A percentile compares a stretch with the other conserved stretches of the same genome.
These are phyloP conservation scores for Chrysopa pallens DNA, from an alignment of 1,140 invertebrate species.

Conservation along the genomic window DNA sequence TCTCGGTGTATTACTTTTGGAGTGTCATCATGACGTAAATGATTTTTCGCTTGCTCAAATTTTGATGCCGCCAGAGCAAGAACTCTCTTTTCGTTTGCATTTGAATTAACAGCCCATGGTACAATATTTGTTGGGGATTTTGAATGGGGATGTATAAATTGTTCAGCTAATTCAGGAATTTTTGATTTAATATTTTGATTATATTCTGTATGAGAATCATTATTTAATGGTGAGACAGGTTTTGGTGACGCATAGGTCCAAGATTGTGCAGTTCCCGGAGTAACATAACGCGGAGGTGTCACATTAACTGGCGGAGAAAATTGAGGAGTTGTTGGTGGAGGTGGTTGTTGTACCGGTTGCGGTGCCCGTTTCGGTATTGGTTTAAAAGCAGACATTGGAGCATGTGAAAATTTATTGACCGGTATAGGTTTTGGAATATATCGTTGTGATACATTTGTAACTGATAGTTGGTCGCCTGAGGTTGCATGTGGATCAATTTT, in stretches of 20 bases:
- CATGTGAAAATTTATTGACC: conserved; percentile 51
- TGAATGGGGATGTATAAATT: too few species aligned
- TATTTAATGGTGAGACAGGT: not conserved
- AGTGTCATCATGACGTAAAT: conserved; percentile 5
- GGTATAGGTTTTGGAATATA: conserved; percentile 31
- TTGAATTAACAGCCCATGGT: conserved; percentile 19
- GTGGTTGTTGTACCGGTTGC: not conserved
- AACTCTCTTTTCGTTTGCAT: conserved; percentile 20
- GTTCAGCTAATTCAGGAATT: too few species aligned
- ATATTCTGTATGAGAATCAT: not conserved
- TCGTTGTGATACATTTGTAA: conserved; percentile 5
- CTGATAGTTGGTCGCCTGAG: conserved; percentile 2
- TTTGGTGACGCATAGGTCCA: not conserved
- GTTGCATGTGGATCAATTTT: conserved; percentile 21
- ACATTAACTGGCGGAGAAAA: not conserved
- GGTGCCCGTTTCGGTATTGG: conserved; percentile 20
- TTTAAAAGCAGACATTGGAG: conserved; percentile 49
- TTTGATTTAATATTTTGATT: not conserved
- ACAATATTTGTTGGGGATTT: conserved; percentile 2
- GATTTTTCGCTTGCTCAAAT: conserved; percentile 22
- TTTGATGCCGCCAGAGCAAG: conserved; percentile 22
- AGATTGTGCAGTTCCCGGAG: not conserved
- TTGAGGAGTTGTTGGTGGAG: not conserved
- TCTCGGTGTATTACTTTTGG: not conserved
- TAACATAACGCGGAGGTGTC: not conserved